Evolutionary conservation across 2,113 vertebrate genomes (phyloP).

Genomic region (Albula glossodonta): DNA sequence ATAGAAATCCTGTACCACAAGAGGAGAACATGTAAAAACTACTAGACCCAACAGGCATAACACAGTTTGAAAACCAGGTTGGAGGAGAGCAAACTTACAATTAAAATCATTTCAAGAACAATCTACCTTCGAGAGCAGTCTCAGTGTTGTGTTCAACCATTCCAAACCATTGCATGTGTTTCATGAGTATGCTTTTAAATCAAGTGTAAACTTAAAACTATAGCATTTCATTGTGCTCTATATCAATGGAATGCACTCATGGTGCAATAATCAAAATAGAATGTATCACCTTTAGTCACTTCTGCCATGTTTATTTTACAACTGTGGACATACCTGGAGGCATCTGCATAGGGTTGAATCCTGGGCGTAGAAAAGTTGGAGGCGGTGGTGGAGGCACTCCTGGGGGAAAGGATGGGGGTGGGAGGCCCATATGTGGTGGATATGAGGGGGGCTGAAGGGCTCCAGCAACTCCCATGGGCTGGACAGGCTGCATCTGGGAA

Average conservation of each 20-base stretch:
- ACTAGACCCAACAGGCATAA: background rate
- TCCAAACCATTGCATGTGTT: no score
- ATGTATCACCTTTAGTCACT: no score
- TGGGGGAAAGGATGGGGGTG: slow-evolving; percentile 90
- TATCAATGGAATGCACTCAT: no score
- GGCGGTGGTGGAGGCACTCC: slow-evolving; percentile 76
- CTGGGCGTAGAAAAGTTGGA: slow-evolving; percentile 88
- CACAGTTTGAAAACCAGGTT: background rate
- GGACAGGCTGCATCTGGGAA: slow-evolving; percentile 76
- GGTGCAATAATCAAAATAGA: no score
- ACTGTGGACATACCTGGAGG: slow-evolving; percentile 79
- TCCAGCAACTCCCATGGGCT: slow-evolving; percentile 79
- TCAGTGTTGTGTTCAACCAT: no score
- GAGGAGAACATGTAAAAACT: background rate
- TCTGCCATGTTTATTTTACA: no score
- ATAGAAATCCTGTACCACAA: slow-evolving; percentile 80
- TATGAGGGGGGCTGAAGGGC: slow-evolving; percentile 82
- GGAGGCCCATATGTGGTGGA: slow-evolving; percentile 85
- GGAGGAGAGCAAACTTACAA: no score
- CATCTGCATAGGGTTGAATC: slow-evolving; percentile 95
- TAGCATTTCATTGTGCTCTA: no score
- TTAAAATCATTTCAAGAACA: no score
- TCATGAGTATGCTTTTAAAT: no score
- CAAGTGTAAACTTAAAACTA: no score
- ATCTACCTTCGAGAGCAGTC: no score